Percentiles rank a stretch among this genome's conserved stretches.
These are phyloP conservation scores for Phanerotoma sp. DNA, from an alignment of 2,888 invertebrate species.

Conservation along the genomic window DNA sequence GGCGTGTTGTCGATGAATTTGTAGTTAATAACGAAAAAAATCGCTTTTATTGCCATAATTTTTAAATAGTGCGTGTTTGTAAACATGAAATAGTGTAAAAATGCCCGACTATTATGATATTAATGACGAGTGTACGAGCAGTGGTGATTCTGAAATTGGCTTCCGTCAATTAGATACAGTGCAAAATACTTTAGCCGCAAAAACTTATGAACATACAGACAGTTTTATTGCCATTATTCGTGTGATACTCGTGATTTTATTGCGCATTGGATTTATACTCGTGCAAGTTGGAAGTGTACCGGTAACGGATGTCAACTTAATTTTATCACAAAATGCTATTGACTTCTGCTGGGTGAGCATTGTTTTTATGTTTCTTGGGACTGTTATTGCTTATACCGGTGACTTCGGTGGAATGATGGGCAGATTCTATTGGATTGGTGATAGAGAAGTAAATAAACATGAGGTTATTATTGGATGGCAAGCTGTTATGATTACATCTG, in stretches of 20 bases:
- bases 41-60: no score
- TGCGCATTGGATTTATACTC: conserved; percentile 49
- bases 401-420: conserved; percentile 40
- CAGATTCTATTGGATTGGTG: conserved; percentile 43
- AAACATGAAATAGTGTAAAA: conserved; percentile 14
- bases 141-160: conserved; percentile 1
- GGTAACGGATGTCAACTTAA: conserved; percentile 50
- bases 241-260: conserved; percentile 40
- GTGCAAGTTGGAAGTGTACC: conserved; percentile 54
- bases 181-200: not conserved
- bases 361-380: conserved; percentile 46
- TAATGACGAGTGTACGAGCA: not conserved
- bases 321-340: conserved; percentile 51
- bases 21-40: no score
- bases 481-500: conserved; percentile 46
- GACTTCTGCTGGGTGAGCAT: conserved; percentile 49
- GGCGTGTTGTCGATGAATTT: no score
- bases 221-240: conserved; percentile 23
- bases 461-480: conserved; percentile 47
- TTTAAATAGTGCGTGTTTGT: no score
- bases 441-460: conserved; percentile 37
- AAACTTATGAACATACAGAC: not conserved
- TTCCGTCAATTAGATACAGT: not conserved
- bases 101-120: conserved; percentile 2
- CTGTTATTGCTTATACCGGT: conserved; percentile 48